phyloP scores from a whole-genome alignment of 1,140 invertebrate species.

The Zaprionus camerounensis region DNA sequence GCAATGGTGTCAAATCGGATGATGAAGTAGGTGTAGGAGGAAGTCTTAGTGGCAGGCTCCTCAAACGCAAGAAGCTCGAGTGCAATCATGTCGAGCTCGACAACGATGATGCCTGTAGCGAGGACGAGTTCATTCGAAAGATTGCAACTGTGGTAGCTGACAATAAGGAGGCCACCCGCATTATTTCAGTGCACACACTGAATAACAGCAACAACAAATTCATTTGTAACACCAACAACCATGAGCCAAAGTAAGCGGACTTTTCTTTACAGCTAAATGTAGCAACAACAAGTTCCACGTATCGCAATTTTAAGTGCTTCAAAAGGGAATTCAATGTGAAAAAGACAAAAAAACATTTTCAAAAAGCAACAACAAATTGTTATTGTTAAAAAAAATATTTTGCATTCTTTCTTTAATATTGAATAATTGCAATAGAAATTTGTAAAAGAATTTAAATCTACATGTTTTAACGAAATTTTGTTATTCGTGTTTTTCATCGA shows the following conservation, averaged over 20 bases:
- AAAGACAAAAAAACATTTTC: not conserved
- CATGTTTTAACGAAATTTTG: no score
- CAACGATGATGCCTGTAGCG: constrained; percentile 88
- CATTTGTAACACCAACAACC: constrained; percentile 33
- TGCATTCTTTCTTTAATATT: no score
- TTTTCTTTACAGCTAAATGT: constrained; percentile 28
- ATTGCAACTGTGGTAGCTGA: constrained; percentile 64
- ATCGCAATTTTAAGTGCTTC: not conserved
- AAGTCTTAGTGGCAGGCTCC: constrained; percentile 48
- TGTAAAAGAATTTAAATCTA: no score
- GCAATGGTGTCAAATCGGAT: not conserved
- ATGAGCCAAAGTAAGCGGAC: constrained; percentile 70
- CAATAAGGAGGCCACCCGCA: not conserved
- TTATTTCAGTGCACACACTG: constrained; percentile 7
- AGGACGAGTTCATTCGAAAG: constrained; percentile 82
- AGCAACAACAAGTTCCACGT: not conserved
- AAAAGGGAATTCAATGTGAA: not conserved
- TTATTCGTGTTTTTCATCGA: no score
- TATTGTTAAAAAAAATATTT: no score
- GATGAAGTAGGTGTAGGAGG: not conserved
- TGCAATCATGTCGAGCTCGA: constrained; percentile 87
- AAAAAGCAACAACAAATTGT: not conserved
- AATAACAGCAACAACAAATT: constrained; percentile 9
- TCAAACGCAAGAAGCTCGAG: constrained; percentile 87
- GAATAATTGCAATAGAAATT: no score